A percentile compares a stretch with the other conserved stretches of the same genome.
phyloP scores from a whole-genome alignment of 2,113 vertebrate species.

The Callochromis pleurospilus region DNA sequence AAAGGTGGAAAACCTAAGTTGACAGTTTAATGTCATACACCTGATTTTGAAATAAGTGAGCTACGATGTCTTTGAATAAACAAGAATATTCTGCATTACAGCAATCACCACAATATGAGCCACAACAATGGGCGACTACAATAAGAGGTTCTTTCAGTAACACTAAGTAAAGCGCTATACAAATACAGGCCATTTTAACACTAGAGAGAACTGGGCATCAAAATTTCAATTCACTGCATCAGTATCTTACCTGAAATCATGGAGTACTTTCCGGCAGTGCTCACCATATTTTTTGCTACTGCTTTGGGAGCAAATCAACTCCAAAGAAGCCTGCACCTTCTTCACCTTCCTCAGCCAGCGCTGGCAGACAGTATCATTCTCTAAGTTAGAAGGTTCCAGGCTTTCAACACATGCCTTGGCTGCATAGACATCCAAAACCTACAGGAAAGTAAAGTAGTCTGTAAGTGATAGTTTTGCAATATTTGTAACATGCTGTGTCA shows the following conservation, averaged over 20 bases:
- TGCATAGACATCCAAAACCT: constrained; percentile 24
- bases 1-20: neutral
- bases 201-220: neutral
- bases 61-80: neutral
- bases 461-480: neutral
- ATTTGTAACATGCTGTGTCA: neutral
- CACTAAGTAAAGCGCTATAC: neutral
- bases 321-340: constrained; percentile 5
- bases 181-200: neutral
- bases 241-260: neutral
- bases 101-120: neutral
- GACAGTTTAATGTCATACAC: neutral
- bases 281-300: neutral
- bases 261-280: neutral
- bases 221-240: neutral
- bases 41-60: neutral
- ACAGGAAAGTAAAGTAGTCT: neutral
- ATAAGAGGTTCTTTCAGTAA: neutral
- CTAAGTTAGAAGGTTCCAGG: neutral
- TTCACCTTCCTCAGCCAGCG: neutral
- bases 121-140: neutral
- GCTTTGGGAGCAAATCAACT: neutral
- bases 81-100: neutral
- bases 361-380: neutral
- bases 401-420: constrained; percentile 14